Base-by-base conservation (phyloP, 2,888 invertebrate species). In the Yponomeuta cagnagella region DNA sequence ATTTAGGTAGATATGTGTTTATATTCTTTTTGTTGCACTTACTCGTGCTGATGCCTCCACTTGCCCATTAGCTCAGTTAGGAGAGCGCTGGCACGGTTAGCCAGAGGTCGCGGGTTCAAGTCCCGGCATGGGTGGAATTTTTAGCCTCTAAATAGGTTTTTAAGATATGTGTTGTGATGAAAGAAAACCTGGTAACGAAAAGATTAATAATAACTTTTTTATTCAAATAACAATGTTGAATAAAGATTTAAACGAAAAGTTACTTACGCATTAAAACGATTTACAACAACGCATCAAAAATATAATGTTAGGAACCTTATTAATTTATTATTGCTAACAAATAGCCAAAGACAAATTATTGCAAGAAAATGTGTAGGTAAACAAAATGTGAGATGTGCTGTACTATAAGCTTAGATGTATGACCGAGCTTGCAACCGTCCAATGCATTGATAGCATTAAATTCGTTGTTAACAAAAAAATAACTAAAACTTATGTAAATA, bases 351-450 rank as follows among this genome's bases (percentile, higher is more conserved):
- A 58, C 1, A 58, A 58, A 58, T 6, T 15, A 15, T 15, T 15
- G 52, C 12, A 58, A 58, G 64, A 23, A 10, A 64, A 64, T 31
- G 30, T 63, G 12, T 63, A 23, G 23, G 23, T 15, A 63, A n/a
- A 1, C 10, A 63, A 63, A 23, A n/a, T 30, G 30, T 63, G 30
- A 63, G 1, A 64, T 64, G 23, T 64, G 64, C 30, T 30, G 64
- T 23, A 64, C 30, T 64, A 64, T 64, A 64, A 64, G 64, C 64
- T 64, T 64, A 64, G 23, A 10, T 30, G 8, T 30, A 64, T 23
- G 30, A 64, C 64, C 30, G 64, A 64, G 88, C 87, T 87, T 87
- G 82, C 86, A 82, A 79, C 90, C 90, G 90, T 90, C 90, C 90
- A 89, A 81, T 82, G 80, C 72, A 2, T 30, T 64, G 5, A 23